phyloP scores from a whole-genome alignment of 2,888 invertebrate genomes.

The Drosophila suboccidentalis region DNA sequence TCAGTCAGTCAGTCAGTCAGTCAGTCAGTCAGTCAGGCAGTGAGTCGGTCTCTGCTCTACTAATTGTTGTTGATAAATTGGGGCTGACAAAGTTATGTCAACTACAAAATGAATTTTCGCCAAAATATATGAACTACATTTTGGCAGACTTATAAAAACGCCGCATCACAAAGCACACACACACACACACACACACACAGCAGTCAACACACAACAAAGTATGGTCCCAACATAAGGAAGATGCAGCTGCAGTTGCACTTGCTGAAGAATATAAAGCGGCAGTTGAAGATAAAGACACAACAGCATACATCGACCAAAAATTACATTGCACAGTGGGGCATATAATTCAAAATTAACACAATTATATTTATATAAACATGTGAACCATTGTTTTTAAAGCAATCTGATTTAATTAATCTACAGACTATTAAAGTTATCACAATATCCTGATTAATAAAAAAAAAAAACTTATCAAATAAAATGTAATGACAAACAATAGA shows the following conservation, averaged over 20 bases:
- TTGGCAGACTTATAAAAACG: conserved; percentile 79
- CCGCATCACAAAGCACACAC: conserved; percentile 44
- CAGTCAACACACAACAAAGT: conserved; percentile 47
- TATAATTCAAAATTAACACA: neutral
- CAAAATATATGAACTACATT: conserved; percentile 77
- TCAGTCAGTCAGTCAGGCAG: conserved; percentile 13
- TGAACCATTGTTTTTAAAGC: too few species aligned
- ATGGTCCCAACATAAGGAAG: conserved; percentile 46
- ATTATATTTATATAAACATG: neutral
- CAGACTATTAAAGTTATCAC: too few species aligned
- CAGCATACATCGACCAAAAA: conserved; percentile 41
- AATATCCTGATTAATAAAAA: too few species aligned
- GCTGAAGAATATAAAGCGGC: conserved; percentile 59
- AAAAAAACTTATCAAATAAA: too few species aligned
- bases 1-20: conserved; percentile 44
- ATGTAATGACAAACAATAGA: too few species aligned
- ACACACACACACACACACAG: conserved; percentile 12
- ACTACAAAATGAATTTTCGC: conserved; percentile 80
- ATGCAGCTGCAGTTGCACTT: conserved; percentile 48
- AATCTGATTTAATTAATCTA: too few species aligned
- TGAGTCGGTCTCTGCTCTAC: conserved; percentile 62
- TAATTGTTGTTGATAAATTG: conserved; percentile 82
- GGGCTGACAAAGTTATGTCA: conserved; percentile 80
- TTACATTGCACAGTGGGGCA: conserved; percentile 34
- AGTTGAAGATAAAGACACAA: conserved; percentile 69